Base-by-base conservation (phyloP, 2,113 vertebrate species). In the Carassius auratus region DNA sequence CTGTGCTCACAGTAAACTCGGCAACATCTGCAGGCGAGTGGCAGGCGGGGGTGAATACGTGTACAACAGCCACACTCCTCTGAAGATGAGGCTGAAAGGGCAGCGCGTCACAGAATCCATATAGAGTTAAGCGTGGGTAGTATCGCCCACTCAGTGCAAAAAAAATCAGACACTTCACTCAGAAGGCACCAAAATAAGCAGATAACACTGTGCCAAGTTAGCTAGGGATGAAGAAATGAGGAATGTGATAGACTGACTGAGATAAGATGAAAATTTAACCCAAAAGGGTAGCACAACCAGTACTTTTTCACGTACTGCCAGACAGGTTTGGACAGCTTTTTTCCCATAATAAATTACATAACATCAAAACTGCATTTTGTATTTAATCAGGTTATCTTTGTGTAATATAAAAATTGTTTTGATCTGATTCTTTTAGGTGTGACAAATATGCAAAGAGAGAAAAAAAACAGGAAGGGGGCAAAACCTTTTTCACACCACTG, bases 1-100 rank as follows among this genome's bases (percentile, higher is more conserved):
- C 90, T 95, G 93, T 95, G 82, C 84, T 93, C 71, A 86, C 55
- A 36, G 48, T 45, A 88, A 88, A 89, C 85, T 86, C 50, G 74
- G 68, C 76, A 91, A 90, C 91, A 89, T 92, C 90, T 90, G 88
- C 62, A 88, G 74, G 76, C 42, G 85, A 85, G 78, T 26, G n/a
- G 86, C 50, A 79, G 48, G 52, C 45, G 77, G 83, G 15, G 69
- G 76, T 42, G 77, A 59, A 38, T 52, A 45, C 3, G 42, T 61
- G 81, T 85, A 66, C 78, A 79, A 86, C 79, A 76, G 79, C 62
- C 59, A 64, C 81, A 81, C 78, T 66, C 26, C 0, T 0, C 12
- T 69, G 48, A 69, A 69, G 45, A 55, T 0, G 71, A 75, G 42
- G 6, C 59, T 52, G 52, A 74, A 66, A 59, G 36, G 8, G 23